These are phyloP conservation scores for Megamerina dolium DNA, from an alignment of 2,888 invertebrate genomes.

Conservation along the genomic window DNA sequence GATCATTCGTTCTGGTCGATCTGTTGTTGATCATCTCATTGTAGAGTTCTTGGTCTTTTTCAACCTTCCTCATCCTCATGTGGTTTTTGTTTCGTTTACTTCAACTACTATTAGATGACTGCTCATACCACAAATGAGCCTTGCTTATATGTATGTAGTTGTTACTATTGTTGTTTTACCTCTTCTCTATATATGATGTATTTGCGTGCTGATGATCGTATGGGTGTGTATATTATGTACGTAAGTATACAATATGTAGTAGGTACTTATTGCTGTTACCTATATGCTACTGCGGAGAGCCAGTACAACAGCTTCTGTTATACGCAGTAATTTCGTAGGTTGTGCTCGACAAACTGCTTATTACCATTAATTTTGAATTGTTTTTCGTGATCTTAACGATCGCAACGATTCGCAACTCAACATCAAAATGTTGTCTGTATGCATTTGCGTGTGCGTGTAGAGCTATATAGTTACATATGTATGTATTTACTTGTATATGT, in stretches of 20 bases:
- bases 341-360: conserved; percentile 40
- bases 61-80: too few species aligned
- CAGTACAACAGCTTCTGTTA: conserved; percentile 45
- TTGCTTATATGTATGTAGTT: too few species aligned
- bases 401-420: conserved; percentile 36
- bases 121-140: conserved; percentile 23
- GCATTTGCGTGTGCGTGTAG: too few species aligned
- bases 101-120: conserved; percentile 34
- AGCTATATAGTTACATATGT: too few species aligned
- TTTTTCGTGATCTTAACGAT: conserved; percentile 50
- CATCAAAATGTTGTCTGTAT: too few species aligned
- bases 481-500: too few species aligned
- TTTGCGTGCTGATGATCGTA: not conserved
- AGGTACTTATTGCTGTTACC: too few species aligned
- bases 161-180: not conserved
- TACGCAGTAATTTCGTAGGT: conserved; percentile 49
- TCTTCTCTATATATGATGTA: not conserved
- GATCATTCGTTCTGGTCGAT: conserved; percentile 7
- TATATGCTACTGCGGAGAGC: conserved; percentile 18
- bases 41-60: too few species aligned
- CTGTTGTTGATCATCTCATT: conserved; percentile 12
- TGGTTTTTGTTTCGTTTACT: conserved; percentile 7
- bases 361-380: conserved; percentile 50
- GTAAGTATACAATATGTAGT: too few species aligned
- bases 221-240: not conserved